Percentiles rank a stretch among this genome's conserved stretches.
phyloP scores from a whole-genome alignment of 2,797 vertebrate species.

The Xerus rutilus region DNA sequence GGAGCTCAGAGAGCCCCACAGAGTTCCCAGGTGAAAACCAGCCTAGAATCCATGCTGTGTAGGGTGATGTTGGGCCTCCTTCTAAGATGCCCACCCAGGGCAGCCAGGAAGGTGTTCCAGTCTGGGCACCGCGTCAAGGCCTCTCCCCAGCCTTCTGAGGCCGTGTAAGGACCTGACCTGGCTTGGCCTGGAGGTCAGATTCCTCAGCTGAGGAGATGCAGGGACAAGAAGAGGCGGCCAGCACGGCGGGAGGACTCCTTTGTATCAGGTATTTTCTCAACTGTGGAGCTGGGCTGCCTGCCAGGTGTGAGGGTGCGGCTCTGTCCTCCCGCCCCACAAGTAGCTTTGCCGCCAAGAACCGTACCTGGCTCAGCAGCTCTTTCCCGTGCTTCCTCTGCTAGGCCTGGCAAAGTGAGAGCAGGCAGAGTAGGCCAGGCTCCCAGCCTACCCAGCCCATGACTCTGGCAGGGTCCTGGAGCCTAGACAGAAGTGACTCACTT shows the following conservation, averaged over 20 bases:
- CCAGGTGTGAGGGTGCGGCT: slow-evolving; percentile 78
- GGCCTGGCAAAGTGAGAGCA: slow-evolving; percentile 55
- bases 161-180: slow-evolving; percentile 11
- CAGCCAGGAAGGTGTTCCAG: not conserved
- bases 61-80: not conserved
- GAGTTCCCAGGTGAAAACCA: not conserved
- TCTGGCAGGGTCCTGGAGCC: not conserved
- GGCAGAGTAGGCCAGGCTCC: not conserved
- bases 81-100: not conserved
- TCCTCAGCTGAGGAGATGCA: slow-evolving; percentile 23
- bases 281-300: slow-evolving; percentile 75
- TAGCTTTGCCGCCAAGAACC: slow-evolving; percentile 76
- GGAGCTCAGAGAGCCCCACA: not conserved
- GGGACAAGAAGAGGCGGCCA: slow-evolving; percentile 51
- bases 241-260: slow-evolving; percentile 74
- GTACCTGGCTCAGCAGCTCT: slow-evolving; percentile 54
- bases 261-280: slow-evolving; percentile 83
- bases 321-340: slow-evolving; percentile 69
- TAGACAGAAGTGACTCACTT: not conserved
- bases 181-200: slow-evolving; percentile 61
- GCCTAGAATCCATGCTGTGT: not conserved
- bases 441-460: not conserved
- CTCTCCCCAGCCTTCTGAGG: not conserved
- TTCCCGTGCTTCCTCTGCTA: slow-evolving; percentile 74
- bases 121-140: not conserved